Percentiles rank a stretch among this genome's conserved stretches.
These are phyloP conservation scores for Megaceryle torquata DNA, from an alignment of 2,113 vertebrate genomes.

Conservation along the genomic window DNA sequence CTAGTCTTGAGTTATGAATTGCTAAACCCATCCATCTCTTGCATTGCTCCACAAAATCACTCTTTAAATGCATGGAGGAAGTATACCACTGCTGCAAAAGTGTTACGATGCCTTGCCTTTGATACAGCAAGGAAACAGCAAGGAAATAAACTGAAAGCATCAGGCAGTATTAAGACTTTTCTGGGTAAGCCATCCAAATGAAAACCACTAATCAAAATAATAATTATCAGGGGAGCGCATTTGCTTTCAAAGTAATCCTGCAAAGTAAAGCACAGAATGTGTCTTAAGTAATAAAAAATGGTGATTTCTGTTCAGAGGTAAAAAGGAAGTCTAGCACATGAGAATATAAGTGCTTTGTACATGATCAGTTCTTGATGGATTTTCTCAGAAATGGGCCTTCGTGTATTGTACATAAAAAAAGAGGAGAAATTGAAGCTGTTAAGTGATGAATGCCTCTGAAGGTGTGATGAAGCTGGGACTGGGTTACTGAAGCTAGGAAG, in stretches of 20 bases:
- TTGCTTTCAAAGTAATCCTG: constrained; percentile 34
- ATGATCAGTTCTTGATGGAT: constrained; percentile 8
- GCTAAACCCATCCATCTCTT: background rate
- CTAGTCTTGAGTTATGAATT: constrained; percentile 18
- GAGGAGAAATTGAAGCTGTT: background rate
- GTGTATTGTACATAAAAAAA: background rate
- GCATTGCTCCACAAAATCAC: background rate
- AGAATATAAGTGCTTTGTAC: background rate
- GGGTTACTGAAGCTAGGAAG: background rate
- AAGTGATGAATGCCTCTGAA: background rate
- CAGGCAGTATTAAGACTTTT: constrained; percentile 12
- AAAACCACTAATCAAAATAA: constrained; percentile 48
- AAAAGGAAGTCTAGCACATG: background rate
- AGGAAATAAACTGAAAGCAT: constrained; percentile 18
- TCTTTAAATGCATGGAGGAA: constrained; percentile 25
- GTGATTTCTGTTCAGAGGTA: constrained; percentile 13
- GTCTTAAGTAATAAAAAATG: background rate
- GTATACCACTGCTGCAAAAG: background rate
- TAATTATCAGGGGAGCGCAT: constrained; percentile 11
- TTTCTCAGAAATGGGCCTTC: constrained; percentile 1
- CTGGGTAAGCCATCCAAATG: constrained; percentile 22
- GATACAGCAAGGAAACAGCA: background rate
- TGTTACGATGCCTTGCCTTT: background rate
- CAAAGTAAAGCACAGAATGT: background rate
- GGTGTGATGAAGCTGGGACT: background rate